Conservation (phyloP, 1,140 invertebrate genomes). For the Nephila pilipes region DNA sequence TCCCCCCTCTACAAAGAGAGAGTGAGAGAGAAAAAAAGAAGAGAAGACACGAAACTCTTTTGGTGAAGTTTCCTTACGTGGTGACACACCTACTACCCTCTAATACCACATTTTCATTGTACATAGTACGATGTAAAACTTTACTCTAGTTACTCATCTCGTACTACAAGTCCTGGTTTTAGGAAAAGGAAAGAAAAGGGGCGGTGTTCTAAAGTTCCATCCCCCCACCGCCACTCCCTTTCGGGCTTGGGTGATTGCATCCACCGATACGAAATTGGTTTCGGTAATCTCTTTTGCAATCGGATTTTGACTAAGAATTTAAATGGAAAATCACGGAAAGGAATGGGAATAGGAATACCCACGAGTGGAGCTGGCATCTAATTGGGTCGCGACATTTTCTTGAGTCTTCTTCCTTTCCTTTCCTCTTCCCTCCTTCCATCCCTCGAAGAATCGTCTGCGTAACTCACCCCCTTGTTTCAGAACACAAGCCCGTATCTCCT, state of each 20-base stretch:
- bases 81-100: slow-evolving; percentile 31
- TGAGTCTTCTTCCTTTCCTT: neutral
- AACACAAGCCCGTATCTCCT: slow-evolving; percentile 30
- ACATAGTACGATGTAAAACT: slow-evolving; percentile 33
- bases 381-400: slow-evolving; percentile 75
- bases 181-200: neutral
- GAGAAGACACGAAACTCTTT: neutral
- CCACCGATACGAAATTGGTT: slow-evolving; percentile 74
- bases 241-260: slow-evolving; percentile 67
- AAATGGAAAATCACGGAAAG: slow-evolving; percentile 71
- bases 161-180: slow-evolving; percentile 53
- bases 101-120: slow-evolving; percentile 36
- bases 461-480: neutral
- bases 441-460: neutral
- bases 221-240: neutral
- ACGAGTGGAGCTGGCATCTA: slow-evolving; percentile 65
- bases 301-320: slow-evolving; percentile 77
- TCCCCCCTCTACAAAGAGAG: neutral
- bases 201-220: slow-evolving; percentile 1
- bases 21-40: too few species aligned
- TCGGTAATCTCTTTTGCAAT: slow-evolving; percentile 75
- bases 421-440: neutral
- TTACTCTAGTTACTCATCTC: slow-evolving; percentile 68
- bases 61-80: neutral
- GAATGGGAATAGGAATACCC: slow-evolving; percentile 62